Conservation (phyloP, 2,113 vertebrate genomes). For the Spheniscus mendiculus region DNA sequence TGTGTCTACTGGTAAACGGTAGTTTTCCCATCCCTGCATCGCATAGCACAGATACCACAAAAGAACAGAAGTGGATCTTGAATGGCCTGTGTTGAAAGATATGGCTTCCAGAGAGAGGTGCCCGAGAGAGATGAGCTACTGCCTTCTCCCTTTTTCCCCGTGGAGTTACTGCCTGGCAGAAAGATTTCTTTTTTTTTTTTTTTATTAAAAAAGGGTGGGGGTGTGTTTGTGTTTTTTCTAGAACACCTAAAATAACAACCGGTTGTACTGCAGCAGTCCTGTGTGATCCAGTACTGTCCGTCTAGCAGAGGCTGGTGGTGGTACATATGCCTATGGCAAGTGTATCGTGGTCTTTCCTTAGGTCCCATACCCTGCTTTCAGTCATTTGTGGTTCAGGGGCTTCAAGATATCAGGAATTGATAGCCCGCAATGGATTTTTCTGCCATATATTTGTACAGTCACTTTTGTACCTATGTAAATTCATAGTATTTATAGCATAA, state of each 20-base stretch:
- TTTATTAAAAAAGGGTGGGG: too few species aligned
- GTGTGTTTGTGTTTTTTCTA: neutral
- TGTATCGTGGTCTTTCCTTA: neutral
- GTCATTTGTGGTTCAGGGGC: neutral
- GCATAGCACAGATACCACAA: fast-evolving
- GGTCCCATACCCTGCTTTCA: neutral
- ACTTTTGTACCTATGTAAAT: neutral
- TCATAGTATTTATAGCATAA: neutral
- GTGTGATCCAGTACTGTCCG: neutral
- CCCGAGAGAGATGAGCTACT: neutral
- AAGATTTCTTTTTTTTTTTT: too few species aligned
- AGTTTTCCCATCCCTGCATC: neutral
- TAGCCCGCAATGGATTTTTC: neutral
- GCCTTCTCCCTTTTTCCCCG: neutral
- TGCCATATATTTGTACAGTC: neutral
- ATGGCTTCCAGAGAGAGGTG: neutral
- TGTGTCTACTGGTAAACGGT: neutral
- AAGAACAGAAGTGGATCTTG: too few species aligned
- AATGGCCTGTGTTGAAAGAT: too few species aligned
- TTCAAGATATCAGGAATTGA: neutral
- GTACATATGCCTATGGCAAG: neutral
- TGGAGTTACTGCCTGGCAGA: neutral
- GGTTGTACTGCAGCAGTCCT: neutral
- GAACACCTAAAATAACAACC: neutral
- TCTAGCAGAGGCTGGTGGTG: neutral